Evolutionary conservation across 2,797 vertebrate genomes (phyloP).

Genomic region (Sebastes iracundus): DNA sequence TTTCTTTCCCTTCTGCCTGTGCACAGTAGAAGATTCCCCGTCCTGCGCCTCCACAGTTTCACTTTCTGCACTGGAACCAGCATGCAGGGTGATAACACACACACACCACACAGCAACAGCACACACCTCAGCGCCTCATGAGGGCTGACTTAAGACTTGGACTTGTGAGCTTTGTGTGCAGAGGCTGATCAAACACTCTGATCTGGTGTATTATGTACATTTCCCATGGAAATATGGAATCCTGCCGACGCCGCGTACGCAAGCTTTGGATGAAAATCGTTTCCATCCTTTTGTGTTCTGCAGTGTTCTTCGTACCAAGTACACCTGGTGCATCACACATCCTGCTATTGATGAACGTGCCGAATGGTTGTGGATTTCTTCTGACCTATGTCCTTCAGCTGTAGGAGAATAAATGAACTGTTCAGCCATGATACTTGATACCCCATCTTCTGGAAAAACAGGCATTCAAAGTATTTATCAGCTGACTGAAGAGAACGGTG

Average conservation of each 20-base stretch:
- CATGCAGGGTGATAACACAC: not conserved
- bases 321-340: not conserved
- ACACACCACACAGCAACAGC: not conserved
- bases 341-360: not conserved
- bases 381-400: not conserved
- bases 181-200: constrained; percentile 18
- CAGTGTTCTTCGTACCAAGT: not conserved
- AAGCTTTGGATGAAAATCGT: constrained; percentile 16
- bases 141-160: not conserved
- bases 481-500: not conserved
- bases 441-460: not conserved
- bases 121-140: not conserved
- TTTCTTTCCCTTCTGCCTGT: constrained; percentile 11
- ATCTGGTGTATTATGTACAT: constrained; percentile 46
- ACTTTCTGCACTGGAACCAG: constrained; percentile 2
- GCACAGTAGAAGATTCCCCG: not conserved
- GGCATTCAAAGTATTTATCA: not conserved
- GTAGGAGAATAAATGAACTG: not conserved
- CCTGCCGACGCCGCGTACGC: not conserved
- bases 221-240: constrained; percentile 80
- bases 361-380: not conserved
- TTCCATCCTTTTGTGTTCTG: not conserved
- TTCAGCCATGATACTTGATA: not conserved
- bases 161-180: constrained; percentile 7
- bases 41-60: constrained; percentile 9